Percentiles rank a stretch among this genome's conserved stretches.
Evolutionary conservation across 1,140 invertebrate species (phyloP).

Genomic region (Agrypnia vestita): DNA sequence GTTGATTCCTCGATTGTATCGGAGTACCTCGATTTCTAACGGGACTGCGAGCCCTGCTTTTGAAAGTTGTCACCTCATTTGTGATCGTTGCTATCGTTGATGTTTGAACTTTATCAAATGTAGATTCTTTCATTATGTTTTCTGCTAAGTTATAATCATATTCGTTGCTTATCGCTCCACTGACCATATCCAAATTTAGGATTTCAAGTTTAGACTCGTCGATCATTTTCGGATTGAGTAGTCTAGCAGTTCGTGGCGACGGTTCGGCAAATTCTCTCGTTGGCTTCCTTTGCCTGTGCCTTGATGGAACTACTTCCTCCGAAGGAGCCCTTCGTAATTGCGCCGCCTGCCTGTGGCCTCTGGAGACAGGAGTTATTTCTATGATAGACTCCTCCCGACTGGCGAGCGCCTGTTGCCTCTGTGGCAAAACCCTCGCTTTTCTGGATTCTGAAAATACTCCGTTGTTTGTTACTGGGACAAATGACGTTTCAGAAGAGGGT

Average conservation of each 20-base stretch:
- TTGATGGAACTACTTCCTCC: constrained; percentile 13
- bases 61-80: constrained; percentile 18
- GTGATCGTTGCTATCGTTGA: neutral
- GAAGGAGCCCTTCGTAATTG: neutral
- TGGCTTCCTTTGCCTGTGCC: constrained; percentile 38
- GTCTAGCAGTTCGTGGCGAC: neutral
- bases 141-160: constrained; percentile 37
- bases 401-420: constrained; percentile 24
- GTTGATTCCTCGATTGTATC: constrained; percentile 10
- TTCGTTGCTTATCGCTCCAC: constrained; percentile 38
- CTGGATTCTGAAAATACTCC: constrained; percentile 55
- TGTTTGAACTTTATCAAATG: constrained; percentile 18
- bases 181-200: constrained; percentile 59
- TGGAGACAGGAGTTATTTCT: neutral
- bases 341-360: constrained; percentile 46
- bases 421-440: constrained; percentile 50
- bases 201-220: constrained; percentile 60
- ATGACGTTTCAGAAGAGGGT: constrained; percentile 41
- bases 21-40: constrained; percentile 1
- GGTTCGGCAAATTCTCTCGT: constrained; percentile 10
- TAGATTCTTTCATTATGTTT: constrained; percentile 34
- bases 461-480: constrained; percentile 54
- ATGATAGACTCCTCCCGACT: constrained; percentile 19
- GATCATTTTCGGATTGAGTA: constrained; percentile 26
- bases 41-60: constrained; percentile 32